Conservation (phyloP, 2,797 vertebrate genomes). For the Valencia hispanica region DNA sequence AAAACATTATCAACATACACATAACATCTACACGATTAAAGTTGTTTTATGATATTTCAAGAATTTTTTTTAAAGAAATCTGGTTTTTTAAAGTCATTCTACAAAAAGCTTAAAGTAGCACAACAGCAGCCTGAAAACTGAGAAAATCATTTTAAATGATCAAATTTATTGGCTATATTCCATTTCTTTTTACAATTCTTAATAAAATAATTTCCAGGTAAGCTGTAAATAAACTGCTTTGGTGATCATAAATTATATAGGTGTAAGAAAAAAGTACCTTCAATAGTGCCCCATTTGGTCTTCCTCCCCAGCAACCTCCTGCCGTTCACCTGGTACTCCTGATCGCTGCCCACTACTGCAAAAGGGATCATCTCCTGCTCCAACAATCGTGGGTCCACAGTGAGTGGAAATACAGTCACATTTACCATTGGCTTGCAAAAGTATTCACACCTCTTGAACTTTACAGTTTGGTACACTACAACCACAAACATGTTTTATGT, state of each 20-base stretch:
- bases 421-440: neutral
- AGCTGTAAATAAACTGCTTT: slow-evolving; percentile 2
- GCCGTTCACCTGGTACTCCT: slow-evolving; percentile 97
- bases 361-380: slow-evolving; percentile 97
- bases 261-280: slow-evolving; percentile 82
- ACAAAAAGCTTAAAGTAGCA: slow-evolving; percentile 32
- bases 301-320: slow-evolving; percentile 95
- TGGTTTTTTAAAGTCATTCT: slow-evolving; percentile 29
- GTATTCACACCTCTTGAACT: neutral
- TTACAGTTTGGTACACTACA: too few relatives aligned
- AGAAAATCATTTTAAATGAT: slow-evolving; percentile 36
- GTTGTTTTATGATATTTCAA: neutral
- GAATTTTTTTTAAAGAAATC: neutral
- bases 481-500: too few relatives aligned
- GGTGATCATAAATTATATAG: neutral
- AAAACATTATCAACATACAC: neutral
- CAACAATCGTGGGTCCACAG: slow-evolving; percentile 3
- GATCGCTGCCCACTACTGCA: slow-evolving; percentile 97
- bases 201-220: neutral
- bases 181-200: neutral
- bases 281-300: slow-evolving; percentile 98
- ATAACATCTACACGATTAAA: neutral
- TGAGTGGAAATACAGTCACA: slow-evolving; percentile 5
- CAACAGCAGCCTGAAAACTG: slow-evolving; percentile 22
- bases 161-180: neutral